phyloP scores from a whole-genome alignment of 2,797 vertebrate species.

The Ciconia nigra region DNA sequence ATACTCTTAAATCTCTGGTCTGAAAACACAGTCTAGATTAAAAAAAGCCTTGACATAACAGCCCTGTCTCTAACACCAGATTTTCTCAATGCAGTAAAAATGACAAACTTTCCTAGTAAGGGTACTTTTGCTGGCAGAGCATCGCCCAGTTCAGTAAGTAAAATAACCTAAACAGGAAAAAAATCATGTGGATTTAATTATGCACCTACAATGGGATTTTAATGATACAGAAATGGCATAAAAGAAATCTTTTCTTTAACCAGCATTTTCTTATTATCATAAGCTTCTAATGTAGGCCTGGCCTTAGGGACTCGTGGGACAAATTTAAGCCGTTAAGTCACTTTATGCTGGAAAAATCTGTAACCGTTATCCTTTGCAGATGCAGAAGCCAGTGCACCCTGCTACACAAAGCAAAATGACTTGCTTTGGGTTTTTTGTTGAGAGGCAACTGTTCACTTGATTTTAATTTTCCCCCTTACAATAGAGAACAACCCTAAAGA shows the following conservation, averaged over 20 bases:
- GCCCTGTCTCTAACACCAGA: not conserved
- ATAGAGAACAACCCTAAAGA: not conserved
- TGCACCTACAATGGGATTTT: not conserved
- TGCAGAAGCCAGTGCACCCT: not conserved
- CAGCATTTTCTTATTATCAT: not conserved
- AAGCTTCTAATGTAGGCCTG: not conserved
- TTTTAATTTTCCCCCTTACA: not conserved
- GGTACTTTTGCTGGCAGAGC: not conserved
- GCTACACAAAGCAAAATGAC: not conserved
- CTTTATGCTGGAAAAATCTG: not conserved
- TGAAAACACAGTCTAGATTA: not conserved
- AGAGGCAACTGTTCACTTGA: not conserved
- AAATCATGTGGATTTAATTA: not conserved
- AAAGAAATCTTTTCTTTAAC: not conserved
- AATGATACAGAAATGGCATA: not conserved
- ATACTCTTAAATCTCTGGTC: not conserved
- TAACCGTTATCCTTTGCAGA: not conserved
- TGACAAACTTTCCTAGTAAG: not conserved
- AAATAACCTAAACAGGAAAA: constrained; percentile 5
- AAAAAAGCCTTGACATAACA: not conserved
- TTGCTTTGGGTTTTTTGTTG: not conserved
- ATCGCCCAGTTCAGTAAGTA: not conserved
- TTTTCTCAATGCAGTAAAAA: not conserved
- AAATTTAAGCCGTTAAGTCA: not conserved
- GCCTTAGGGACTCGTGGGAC: not conserved